Evolutionary conservation across 2,888 invertebrate species (phyloP), one percentile per base, ranked within the genome.

Genomic region (Neoscelio sp.): DNA sequence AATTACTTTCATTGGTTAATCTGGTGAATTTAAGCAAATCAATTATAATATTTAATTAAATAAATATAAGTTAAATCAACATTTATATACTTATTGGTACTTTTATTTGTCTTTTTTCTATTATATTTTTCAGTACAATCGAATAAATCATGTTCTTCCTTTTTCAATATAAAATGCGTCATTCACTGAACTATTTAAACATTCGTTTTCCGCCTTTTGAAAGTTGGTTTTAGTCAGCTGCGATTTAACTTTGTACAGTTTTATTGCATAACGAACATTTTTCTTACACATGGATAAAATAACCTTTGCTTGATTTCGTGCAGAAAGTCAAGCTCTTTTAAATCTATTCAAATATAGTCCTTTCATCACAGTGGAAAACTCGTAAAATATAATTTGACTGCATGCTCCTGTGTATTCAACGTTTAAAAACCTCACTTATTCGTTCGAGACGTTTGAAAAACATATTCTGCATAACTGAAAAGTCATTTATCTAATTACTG

Each of bases 241-340:
- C 17, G 17, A 17, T 40, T 17, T 8, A 40, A 15, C 17, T 40
- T 6, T 40, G 40, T 40, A 40, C 40, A 40, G 17, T 40, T 40
- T 40, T 18, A 40, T 40, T 40, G 40, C 40, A 40, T 40, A 40
- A 40, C 17, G 17, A 18, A 17, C 8, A 15, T 8, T 40, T 40
- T 40, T 17, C 40, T 40, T 40, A 40, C 40, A 17, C 17, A 40
- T 12, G 17, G 17, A 18, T 17, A 2, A 40, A 40, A 40, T 40
- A 40, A 40, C 40, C 40, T 15, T 40, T 40, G 6, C 17, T 17
- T 40, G 40, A 40, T 40, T 40, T 40, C 5, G 17, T 18, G 8
- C 40, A 40, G 17, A 40, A 40, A 40, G 40, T 40, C 40, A 40
- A 40, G 40, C 40, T 15, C 40, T 40, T 40, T 40, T 40, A 40